Evolutionary conservation across 2,888 invertebrate genomes (phyloP).

Genomic region (Platycnemis pennipes): DNA sequence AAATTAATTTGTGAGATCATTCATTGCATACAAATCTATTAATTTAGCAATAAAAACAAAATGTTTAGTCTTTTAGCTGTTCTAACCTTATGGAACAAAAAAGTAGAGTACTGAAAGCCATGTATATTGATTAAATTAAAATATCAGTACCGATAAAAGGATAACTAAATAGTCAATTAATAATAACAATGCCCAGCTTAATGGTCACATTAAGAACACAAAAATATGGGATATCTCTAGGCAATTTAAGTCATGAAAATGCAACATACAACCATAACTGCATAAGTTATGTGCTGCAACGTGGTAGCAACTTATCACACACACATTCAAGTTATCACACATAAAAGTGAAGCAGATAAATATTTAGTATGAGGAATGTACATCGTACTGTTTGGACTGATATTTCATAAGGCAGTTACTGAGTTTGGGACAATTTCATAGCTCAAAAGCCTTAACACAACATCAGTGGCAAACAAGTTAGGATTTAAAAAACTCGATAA

Average conservation of each 20-base stretch:
- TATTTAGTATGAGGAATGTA: slow-evolving; percentile 56
- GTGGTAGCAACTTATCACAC: slow-evolving; percentile 21
- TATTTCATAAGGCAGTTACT: slow-evolving; percentile 59
- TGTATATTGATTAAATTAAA: not conserved
- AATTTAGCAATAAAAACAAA: slow-evolving; percentile 28
- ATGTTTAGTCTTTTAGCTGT: slow-evolving; percentile 7
- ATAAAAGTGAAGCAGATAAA: slow-evolving; percentile 37
- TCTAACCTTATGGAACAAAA: not conserved
- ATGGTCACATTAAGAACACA: slow-evolving; percentile 1
- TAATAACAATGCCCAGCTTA: not conserved
- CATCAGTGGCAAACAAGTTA: slow-evolving; percentile 41
- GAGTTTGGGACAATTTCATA: slow-evolving; percentile 19
- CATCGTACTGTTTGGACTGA: slow-evolving; percentile 59
- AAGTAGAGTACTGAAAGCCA: not conserved
- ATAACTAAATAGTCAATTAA: not conserved
- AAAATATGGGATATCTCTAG: not conserved
- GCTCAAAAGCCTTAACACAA: not conserved
- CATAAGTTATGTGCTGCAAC: not conserved
- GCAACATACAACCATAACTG: slow-evolving; percentile 23
- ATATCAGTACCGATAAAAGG: not conserved
- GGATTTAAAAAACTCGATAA: not conserved
- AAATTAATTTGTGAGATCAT: slow-evolving; percentile 47
- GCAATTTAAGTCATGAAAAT: slow-evolving; percentile 33
- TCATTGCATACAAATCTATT: not conserved
- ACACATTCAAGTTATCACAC: slow-evolving; percentile 15